Evolutionary conservation across 2,113 vertebrate genomes (phyloP), one percentile per base, ranked within the genome.

Genomic region (Eurypyga helias): DNA sequence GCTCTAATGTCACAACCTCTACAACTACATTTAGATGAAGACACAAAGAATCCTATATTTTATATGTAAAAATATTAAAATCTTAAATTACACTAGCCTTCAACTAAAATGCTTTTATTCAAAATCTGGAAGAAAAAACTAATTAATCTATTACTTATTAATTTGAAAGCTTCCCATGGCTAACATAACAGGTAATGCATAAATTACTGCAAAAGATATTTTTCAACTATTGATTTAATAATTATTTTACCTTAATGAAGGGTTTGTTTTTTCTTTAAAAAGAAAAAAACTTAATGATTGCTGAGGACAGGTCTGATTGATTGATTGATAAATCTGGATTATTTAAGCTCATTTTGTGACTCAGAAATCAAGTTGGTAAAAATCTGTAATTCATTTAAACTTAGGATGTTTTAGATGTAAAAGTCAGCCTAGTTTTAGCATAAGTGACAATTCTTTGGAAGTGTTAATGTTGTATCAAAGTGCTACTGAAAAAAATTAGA

Each of bases 11-110:
- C 79, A 70, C 46, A 94, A 88, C 29, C 51, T 83, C 76, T 90
- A 77, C 71, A 93, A 94, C 66, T 87, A 96, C 77, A 91, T 87
- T 82, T 87, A 83, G 45, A 72, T 33, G 15, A 79, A 90, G 43
- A 85, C 6, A 80, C 73, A 89, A 83, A 62, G 6, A 87, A 91
- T 72, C 5, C 25, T 57, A 10, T 62, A 34, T 90, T 85, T 83
- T 57, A 24, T 58, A 85, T 28, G 11, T 62, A 80, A 57, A 92
- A 94, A 75, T 6, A 87, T 71, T 45, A 75, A 62, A 78, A 85
- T 77, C 45, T 87, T 52, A 76, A 67, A 52, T 67, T 5, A 29
- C 20, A 54, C 9, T 36, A 72, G 1, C 57, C 9, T 89, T 79
- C 49, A 82, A 78, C 11, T 25, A 24, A 64, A 61, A 45, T 85